Conservation (phyloP, 2,113 vertebrate genomes). For the Columba livia region DNA sequence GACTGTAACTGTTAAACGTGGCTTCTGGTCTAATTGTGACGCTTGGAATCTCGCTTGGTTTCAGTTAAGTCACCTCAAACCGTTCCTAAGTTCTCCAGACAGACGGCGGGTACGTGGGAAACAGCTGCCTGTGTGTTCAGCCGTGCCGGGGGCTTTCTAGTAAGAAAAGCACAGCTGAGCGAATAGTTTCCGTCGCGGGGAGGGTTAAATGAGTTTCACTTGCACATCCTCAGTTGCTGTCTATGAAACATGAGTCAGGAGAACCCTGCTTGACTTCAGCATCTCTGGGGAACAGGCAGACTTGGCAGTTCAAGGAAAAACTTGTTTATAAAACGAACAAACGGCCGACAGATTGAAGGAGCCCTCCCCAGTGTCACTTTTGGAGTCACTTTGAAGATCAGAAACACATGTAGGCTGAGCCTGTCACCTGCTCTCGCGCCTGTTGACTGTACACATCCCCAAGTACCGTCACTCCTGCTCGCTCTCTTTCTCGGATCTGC, state of each 20-base stretch:
- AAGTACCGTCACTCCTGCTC: neutral
- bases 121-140: neutral
- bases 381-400: neutral
- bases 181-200: accelerated
- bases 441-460: neutral
- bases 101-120: neutral
- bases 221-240: neutral
- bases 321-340: neutral
- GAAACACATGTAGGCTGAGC: neutral
- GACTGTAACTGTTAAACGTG: neutral
- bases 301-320: neutral
- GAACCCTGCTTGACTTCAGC: neutral
- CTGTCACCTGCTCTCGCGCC: neutral
- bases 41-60: neutral
- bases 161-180: neutral
- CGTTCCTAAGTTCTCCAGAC: neutral
- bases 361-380: neutral
- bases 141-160: neutral
- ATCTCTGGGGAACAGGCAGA: neutral
- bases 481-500: neutral
- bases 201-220: neutral
- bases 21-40: neutral
- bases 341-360: neutral
- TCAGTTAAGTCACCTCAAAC: neutral
- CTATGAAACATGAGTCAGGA: neutral